Base-by-base conservation (phyloP, 2,888 invertebrate genomes). In the Cheilosia urbana region DNA sequence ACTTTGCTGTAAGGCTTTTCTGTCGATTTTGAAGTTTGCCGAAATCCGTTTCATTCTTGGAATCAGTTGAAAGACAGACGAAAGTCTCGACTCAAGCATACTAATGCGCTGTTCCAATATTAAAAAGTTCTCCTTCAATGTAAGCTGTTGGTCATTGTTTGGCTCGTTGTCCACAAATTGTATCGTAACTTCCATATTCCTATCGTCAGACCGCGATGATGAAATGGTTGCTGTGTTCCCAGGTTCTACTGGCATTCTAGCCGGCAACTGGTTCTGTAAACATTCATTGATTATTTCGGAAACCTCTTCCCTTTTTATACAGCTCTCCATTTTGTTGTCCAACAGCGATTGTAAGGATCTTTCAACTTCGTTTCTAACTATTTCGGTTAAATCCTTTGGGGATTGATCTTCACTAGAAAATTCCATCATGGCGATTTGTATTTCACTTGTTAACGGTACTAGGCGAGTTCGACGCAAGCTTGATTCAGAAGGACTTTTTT, bases 381-480 rank as follows among this genome's bases (percentile, higher is more conserved):
- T 27, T 0, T 82, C 65, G 34, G 27, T 58, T 15, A 82, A 1
- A 3, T 58, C 47, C 11, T 55, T 49, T 3, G 69, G 42, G 4
- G 1, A 63, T 17, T 49, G 15, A 7, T 37, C 11, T 40, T 68
- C 73, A 3, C 2, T 42, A 1, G 53, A 15, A 30, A 82, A 71
- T 11, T 82, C 81, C 17, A 17, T 30, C 81, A 82, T 76, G 2
- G 65, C 76, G 11, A 53, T 34, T 24, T 37, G 37, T 19, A 77
- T 82, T 71, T 82, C 81, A 65, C 69, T 75, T 49, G 83, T 75
- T 21, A 84, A 13, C 11, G 83, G 83, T 65, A 84, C 45, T 15
- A 83, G 51, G 51, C 82, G 82, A 19, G 37, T 57, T 45, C 21
- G 47, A 37, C 17, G 30, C 24, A 40, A 17, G 6, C 7, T 69